Evolutionary conservation across 2,888 invertebrate species (phyloP), one percentile per base, ranked within the genome.

Genomic region (Standfussiana lucernea): DNA sequence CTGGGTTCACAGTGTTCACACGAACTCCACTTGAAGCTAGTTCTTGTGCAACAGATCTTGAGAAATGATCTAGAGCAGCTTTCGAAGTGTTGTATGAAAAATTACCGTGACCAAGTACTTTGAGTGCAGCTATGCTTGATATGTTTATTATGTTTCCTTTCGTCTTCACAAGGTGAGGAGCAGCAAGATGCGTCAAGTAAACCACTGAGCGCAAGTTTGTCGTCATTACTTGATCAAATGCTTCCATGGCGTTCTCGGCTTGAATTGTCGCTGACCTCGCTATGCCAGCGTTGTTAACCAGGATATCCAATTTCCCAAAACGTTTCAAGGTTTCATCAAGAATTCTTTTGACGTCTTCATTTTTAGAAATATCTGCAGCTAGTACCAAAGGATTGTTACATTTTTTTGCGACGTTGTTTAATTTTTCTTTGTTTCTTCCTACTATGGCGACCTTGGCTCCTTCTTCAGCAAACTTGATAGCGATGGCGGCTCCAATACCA

Each of bases 121-220:
- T 59, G 1, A 77, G 4, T 45, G 72, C 64, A 37, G 71, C 85
- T 32, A 82, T 35, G 21, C 85, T 86, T 59, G 86, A 86, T 13
- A 86, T 98, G 93, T 99, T 99, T 0, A 99, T 98, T 86, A 99
- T 98, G 82, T 97, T 98, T 21, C 98, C 90, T 76, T 86, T 86
- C 1, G 89, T 86, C 70, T 82, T 72, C 15, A 89, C 78, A 2
- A 91, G 78, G 61, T 88, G 80, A 0, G 89, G 89, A 6, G 82
- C 83, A 6, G 88, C 86, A 1, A 88, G 73, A 53, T 86, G 75
- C 0, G 86, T 85, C 45, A 85, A 45, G n/a, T 76, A 73, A 32
- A 85, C 85, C 1, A 62, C 77, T 5, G 83, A 65, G 0, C 80
- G 75, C 3, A 86, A 66, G 53, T 86, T 86, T n/a, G 77, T 85